Percentiles rank a stretch among this genome's conserved stretches.
Evolutionary conservation across 2,113 vertebrate genomes (phyloP).

Genomic region (Fulmarus glacialis): DNA sequence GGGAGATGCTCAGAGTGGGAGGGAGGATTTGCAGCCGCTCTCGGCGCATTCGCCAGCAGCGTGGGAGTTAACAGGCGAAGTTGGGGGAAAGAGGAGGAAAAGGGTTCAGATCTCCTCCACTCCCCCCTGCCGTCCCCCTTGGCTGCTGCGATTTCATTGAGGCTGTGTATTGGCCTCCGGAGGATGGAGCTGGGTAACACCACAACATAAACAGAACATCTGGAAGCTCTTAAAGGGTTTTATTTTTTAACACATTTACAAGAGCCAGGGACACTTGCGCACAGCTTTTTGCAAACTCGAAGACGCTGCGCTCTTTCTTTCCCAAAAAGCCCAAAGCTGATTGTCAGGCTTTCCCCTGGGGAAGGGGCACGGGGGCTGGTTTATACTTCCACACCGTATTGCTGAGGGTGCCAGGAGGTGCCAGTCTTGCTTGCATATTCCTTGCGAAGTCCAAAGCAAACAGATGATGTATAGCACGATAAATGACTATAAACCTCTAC

Average conservation of each 20-base stretch:
- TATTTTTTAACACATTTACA: slow-evolving; percentile 65
- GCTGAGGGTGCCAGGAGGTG: neutral
- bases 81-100: neutral
- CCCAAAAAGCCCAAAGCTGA: neutral
- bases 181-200: slow-evolving; percentile 42
- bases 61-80: neutral
- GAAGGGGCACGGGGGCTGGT: neutral
- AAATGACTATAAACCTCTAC: neutral
- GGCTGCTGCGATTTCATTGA: slow-evolving; percentile 25
- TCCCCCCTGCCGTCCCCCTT: neutral
- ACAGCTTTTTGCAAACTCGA: neutral
- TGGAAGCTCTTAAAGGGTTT: slow-evolving; percentile 69
- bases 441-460: neutral
- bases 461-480: neutral
- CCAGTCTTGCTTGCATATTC: neutral
- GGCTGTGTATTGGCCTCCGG: slow-evolving; percentile 17
- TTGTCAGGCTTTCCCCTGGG: neutral
- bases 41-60: neutral
- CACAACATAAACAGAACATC: slow-evolving; percentile 56
- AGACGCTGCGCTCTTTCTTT: neutral
- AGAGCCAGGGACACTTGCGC: slow-evolving; percentile 52
- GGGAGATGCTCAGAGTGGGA: neutral
- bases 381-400: rapidly evolving
- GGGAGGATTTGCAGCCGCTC: neutral
- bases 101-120: neutral